Evolutionary conservation across 2,113 vertebrate species (phyloP), one percentile per base, ranked within the genome.

Genomic region (Forbesichthys papilliferus): DNA sequence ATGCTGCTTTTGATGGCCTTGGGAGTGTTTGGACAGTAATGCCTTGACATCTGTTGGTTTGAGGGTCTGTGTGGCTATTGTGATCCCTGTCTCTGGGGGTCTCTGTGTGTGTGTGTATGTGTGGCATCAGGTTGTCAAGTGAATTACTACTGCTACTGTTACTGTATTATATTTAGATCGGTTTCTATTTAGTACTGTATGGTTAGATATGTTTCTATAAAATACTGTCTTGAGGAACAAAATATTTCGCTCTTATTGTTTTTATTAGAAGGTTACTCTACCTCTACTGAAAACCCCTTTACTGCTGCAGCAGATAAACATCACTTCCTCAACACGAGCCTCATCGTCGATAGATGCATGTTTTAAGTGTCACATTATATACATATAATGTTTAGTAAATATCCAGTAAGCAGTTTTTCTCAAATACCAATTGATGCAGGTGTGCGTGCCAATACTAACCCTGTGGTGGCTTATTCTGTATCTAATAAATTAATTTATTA

Each of bases 1-100:
- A 64, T 75, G 63, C 68, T 85, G 72, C 56, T 71, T 33, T 72
- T 16, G 48, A 33, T 83, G 81, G 84, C 82, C 77, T 85, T 80
- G 80, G 78, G 52, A 66, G 34, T 27, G 10, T 70, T 73, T 62
- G 64, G 54, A 18, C 54, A 10, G n/a, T 20, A 57, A 56, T 16
- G 49, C 71, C 48, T 66, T 67, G 61, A 67, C 77, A 71, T 73
- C 52, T 54, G 33, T 9, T 53, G 51, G 6, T 4, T 14, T 64
- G 46, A 12, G 16, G 33, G 27, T 57, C 34, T 63, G 79, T 58
- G 57, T 60, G 14, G 51, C 57, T 42, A 14, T 55, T 16, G 27
- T 33, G 60, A n/a, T 69, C 13, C 56, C 48, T 59, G 48, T 74
- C 61, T 46, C 51, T 7, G 10, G 53, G 58, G 51, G 42, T 11